These are phyloP conservation scores for Lypha dubia DNA, from an alignment of 2,888 invertebrate genomes.

Conservation along the genomic window DNA sequence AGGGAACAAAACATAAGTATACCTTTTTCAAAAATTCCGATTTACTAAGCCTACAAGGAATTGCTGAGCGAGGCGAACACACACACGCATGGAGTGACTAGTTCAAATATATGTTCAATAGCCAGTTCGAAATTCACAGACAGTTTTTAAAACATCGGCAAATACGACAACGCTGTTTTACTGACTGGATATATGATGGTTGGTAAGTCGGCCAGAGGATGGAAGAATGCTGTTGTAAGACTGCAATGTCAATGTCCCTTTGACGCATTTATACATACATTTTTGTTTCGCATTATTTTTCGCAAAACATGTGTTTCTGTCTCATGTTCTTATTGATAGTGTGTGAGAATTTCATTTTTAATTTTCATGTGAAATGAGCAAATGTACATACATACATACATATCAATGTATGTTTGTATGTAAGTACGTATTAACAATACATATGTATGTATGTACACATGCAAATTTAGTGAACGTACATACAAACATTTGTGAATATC, in stretches of 20 bases:
- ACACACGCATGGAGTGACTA: too few species aligned
- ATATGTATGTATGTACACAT: too few species aligned
- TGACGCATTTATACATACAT: slow-evolving; percentile 1
- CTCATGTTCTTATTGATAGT: slow-evolving; percentile 1
- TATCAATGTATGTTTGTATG: too few species aligned
- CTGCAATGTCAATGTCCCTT: slow-evolving; percentile 67
- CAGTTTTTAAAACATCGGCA: background rate
- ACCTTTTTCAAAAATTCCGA: too few species aligned
- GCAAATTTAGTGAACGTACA: too few species aligned
- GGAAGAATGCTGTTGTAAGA: slow-evolving; percentile 28
- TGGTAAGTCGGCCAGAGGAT: slow-evolving; percentile 2
- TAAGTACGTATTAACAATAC: too few species aligned
- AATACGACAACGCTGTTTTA: background rate
- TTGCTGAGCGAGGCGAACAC: too few species aligned
- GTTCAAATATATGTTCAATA: too few species aligned
- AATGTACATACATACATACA: slow-evolving; percentile 11
- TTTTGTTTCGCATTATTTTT: slow-evolving; percentile 25
- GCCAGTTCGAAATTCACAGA: too few species aligned
- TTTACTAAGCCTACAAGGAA: too few species aligned
- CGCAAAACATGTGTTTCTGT: background rate
- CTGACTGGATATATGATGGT: slow-evolving; percentile 3
- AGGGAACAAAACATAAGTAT: too few species aligned
- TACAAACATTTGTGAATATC: slow-evolving; percentile 19
- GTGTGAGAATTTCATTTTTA: slow-evolving; percentile 58
- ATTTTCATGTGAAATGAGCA: slow-evolving; percentile 56